Conservation (phyloP, 2,888 invertebrate genomes). For the Brenthis ino region DNA sequence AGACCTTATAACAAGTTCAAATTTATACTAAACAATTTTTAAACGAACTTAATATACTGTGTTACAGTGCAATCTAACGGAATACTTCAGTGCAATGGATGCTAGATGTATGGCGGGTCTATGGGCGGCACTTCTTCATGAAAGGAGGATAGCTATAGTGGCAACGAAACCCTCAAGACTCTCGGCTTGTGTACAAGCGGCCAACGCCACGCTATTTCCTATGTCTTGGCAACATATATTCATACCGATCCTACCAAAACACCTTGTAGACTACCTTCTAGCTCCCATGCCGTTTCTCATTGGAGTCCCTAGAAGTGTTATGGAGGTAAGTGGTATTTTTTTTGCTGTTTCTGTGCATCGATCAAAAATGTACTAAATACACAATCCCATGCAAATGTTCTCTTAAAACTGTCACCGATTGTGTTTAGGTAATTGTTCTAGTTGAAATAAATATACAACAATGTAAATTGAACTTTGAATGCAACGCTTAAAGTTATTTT, state of each 20-base stretch:
- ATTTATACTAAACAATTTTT: no score
- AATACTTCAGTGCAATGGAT: constrained; percentile 99
- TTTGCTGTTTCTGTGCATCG: no score
- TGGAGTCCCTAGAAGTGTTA: constrained; percentile 93
- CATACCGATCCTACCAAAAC: constrained; percentile 95
- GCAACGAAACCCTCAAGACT: constrained; percentile 94
- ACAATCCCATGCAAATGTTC: no score
- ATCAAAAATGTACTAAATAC: no score
- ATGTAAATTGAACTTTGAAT: no score
- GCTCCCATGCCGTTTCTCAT: constrained; percentile 99
- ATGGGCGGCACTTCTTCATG: constrained; percentile 97
- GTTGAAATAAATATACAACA: no score
- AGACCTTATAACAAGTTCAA: no score
- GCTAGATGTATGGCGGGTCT: constrained; percentile 96
- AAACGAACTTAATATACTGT: not conserved
- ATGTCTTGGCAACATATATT: constrained; percentile 99
- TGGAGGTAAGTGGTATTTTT: constrained; percentile 82
- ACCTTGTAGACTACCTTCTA: constrained; percentile 93
- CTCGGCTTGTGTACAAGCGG: constrained; percentile 96
- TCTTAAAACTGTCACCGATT: no score
- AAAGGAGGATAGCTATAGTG: constrained; percentile 95
- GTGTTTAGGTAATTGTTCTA: no score
- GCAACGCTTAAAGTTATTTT: no score
- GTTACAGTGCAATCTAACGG: constrained; percentile 95
- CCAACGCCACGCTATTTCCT: constrained; percentile 96